These are phyloP conservation scores for Sesamia nonagrioides DNA, from an alignment of 1,140 invertebrate species.

Conservation along the genomic window DNA sequence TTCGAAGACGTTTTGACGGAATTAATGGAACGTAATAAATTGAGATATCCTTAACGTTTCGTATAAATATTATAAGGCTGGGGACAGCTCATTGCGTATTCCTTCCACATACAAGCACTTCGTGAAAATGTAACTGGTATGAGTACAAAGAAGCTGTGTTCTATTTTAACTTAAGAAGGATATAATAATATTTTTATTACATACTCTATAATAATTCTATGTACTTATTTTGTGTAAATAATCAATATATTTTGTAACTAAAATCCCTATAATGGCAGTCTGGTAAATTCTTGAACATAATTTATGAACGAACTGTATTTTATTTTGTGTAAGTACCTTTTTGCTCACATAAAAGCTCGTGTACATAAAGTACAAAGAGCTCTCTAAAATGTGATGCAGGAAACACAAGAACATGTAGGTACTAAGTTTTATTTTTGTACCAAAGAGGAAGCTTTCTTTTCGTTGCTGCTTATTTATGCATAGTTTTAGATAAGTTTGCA, in stretches of 20 bases:
- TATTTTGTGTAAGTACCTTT: slow-evolving; percentile 10
- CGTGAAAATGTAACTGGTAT: slow-evolving; percentile 69
- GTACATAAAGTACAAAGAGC: slow-evolving; percentile 43
- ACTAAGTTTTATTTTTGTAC: slow-evolving; percentile 58
- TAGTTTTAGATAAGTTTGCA: slow-evolving; percentile 84
- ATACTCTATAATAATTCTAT: neutral
- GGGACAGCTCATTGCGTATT: slow-evolving; percentile 71
- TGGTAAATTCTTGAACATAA: neutral
- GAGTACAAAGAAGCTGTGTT: slow-evolving; percentile 47
- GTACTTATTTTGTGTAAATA: neutral
- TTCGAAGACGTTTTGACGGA: slow-evolving; percentile 39
- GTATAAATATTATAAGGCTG: slow-evolving; percentile 66
- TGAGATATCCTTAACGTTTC: slow-evolving; percentile 66
- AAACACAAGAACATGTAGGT: slow-evolving; percentile 41
- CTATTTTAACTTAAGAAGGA: slow-evolving; percentile 45
- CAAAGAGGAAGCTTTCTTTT: slow-evolving; percentile 60
- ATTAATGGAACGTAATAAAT: slow-evolving; percentile 72
- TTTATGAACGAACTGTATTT: neutral
- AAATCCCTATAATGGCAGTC: neutral
- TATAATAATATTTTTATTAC: slow-evolving; percentile 32
- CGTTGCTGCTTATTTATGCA: slow-evolving; percentile 80
- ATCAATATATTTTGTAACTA: neutral
- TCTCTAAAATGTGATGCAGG: slow-evolving; percentile 41
- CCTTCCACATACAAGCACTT: slow-evolving; percentile 68
- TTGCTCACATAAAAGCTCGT: slow-evolving; percentile 32